phyloP scores from a whole-genome alignment of 2,888 invertebrate species.

The Ceramica pisi region DNA sequence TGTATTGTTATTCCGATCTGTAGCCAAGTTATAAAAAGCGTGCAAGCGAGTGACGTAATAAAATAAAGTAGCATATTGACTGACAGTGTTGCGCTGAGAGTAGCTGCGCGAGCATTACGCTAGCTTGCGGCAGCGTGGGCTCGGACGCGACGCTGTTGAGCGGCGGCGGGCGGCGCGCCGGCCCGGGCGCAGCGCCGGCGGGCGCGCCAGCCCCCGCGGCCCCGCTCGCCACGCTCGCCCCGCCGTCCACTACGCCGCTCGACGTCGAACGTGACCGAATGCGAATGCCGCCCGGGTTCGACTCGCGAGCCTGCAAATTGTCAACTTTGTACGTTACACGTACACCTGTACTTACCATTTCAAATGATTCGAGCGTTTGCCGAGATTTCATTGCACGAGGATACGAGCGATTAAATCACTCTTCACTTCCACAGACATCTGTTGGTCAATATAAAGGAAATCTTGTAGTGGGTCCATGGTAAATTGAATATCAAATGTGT shows the following conservation, averaged over 20 bases:
- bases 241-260: slow-evolving; percentile 90
- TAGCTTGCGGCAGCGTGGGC: slow-evolving; percentile 93
- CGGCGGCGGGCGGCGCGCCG: slow-evolving; percentile 88
- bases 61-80: slow-evolving; percentile 71
- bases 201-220: slow-evolving; percentile 66
- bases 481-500: slow-evolving; percentile 59
- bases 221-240: slow-evolving; percentile 79
- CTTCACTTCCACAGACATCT: slow-evolving; percentile 75
- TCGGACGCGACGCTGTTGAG: slow-evolving; percentile 94
- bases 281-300: slow-evolving; percentile 76
- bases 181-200: slow-evolving; percentile 72
- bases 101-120: slow-evolving; percentile 95
- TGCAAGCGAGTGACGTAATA: slow-evolving; percentile 40
- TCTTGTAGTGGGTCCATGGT: slow-evolving; percentile 70
- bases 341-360: slow-evolving; percentile 70
- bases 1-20: slow-evolving; percentile 16
- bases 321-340: slow-evolving; percentile 69
- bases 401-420: slow-evolving; percentile 73
- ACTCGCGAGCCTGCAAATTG: slow-evolving; percentile 79
- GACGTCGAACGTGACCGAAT: slow-evolving; percentile 85
- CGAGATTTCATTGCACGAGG: slow-evolving; percentile 70
- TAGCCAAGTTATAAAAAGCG: slow-evolving; percentile 24
- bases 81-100: slow-evolving; percentile 93
- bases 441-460: slow-evolving; percentile 76
- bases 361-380: slow-evolving; percentile 65